Evolutionary conservation across 2,113 vertebrate genomes (phyloP), one percentile per base, ranked within the genome.

Genomic region (Ceyx melanurus): DNA sequence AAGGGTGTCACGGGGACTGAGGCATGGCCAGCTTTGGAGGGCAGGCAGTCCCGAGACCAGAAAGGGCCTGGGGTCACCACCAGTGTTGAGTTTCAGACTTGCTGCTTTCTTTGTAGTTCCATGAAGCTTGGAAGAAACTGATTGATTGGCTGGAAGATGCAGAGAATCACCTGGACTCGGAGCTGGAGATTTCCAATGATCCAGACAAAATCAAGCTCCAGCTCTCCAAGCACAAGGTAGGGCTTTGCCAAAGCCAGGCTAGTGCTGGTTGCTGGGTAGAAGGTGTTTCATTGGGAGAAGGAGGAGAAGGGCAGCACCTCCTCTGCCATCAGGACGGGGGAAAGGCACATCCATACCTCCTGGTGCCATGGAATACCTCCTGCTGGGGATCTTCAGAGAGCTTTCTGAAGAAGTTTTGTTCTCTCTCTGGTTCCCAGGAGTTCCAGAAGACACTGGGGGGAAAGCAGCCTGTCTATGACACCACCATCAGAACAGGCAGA

Each of bases 121-220:
- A 99, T 3, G 99, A 99, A 97, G 99, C 99, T 92, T 99, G 99
- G 99, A 99, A 99, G 97, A 99, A 99, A 91, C 96, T 99, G 87
- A 97, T 98, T 5, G 99, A 99, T 94, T 99, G 99, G 99, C 96
- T 99, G 46, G 99, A 99, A 94, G 99, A 99, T 90, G 99, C 99
- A 7, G 99, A 99, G 97, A 98, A 98, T 88, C 98, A 98, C 77
- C 97, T 99, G 97, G 99, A 99, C 95, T 98, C 99, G 0, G 99
- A 99, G 96, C 95, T 99, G 96, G 99, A 99, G 96, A 99, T 99
- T 96, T 99, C 99, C 88, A 99, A 99, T 2, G 99, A 99, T 94
- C 99, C 99, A 0, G 99, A 99, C 97, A 99, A 99, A 97, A 99
- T 99, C 97, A 99, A 99, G 97, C 96, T 99, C 12, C 99, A 99